Base-by-base conservation (phyloP, 37 sponge, comb jelly and placozoan genomes). In the Tethya wilhelma region DNA sequence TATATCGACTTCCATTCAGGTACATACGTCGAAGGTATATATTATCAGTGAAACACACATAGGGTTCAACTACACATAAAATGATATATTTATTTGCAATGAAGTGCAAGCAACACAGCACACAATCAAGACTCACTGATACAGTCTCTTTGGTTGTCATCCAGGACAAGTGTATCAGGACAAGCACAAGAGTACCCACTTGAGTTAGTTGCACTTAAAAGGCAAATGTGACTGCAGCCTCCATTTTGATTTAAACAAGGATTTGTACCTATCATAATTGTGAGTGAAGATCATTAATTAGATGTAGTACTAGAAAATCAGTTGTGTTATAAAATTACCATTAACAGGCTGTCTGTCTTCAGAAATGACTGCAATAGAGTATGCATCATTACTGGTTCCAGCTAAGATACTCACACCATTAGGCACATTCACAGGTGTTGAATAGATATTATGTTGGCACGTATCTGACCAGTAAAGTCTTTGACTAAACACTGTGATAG, bases 151-250 rank as follows among this genome's bases (percentile, higher is more conserved):
- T 58, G 75, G n/a, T 55, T 74, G 60, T 33, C 38, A 33, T 74
- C 59, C 23, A 74, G 84, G 12, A 20, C 7, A 7, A 41, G 56
- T 28, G 88, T 82, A 11, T 77, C 56, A 42, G 75, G 74, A 64
- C 93, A 92, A 0, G 74, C 79, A 74, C 93, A 92, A 6, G 79
- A 44, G 69, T 73, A 79, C 0, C 79, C 74, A 30, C 34, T 17
- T 6, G 40, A 33, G 3, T 32, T 37, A 7, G 62, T 64, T 32
- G 64, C 37, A 62, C 75, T 76, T n/a, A 82, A 44, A 22, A 92
- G 56, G 41, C 93, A 89, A 44, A 91, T 38, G 53, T 88, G 70
- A 39, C 57, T 49, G 77, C 92, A 91, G 31, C 69, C 69, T 6
- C 85, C 75, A 67, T 90, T 90, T 62, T 88, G 56, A 22, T 14